phyloP scores from a whole-genome alignment of 2,888 invertebrate species.

The Andrena bucephala region DNA sequence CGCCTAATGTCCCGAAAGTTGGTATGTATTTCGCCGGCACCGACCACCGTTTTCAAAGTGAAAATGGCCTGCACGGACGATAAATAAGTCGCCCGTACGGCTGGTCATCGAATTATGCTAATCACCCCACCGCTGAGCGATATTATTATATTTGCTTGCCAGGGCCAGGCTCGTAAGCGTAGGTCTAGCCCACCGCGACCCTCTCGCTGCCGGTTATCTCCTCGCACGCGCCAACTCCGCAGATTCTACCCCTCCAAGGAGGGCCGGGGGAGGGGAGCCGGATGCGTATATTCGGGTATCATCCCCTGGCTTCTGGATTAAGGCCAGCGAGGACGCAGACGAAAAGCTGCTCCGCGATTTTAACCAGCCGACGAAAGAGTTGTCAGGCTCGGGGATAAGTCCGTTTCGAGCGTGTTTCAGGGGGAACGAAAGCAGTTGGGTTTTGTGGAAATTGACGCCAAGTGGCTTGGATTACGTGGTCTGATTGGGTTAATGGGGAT shows the following conservation, averaged over 20 bases:
- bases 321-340: neutral
- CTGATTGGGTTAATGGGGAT: constrained; percentile 46
- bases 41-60: constrained; percentile 59
- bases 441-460: constrained; percentile 42
- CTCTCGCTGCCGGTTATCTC: constrained; percentile 46
- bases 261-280: constrained; percentile 8
- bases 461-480: constrained; percentile 50
- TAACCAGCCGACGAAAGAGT: constrained; percentile 37
- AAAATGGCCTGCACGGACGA: constrained; percentile 69
- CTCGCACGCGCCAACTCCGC: constrained; percentile 12
- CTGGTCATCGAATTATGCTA: constrained; percentile 80
- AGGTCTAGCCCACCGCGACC: constrained; percentile 60
- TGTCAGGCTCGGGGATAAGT: constrained; percentile 17
- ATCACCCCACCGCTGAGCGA: constrained; percentile 74
- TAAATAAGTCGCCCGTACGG: constrained; percentile 73
- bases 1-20: constrained; percentile 72
- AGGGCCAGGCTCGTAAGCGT: constrained; percentile 68
- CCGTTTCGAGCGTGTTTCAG: constrained; percentile 6
- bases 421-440: neutral
- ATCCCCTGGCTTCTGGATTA: constrained; percentile 39
- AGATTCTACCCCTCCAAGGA: constrained; percentile 6
- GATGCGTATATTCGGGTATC: constrained; percentile 49
- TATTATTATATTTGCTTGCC: constrained; percentile 74
- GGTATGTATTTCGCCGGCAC: constrained; percentile 65
- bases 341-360: constrained; percentile 27